phyloP scores from a whole-genome alignment of 2,888 invertebrate species.

The Thumatha senex region DNA sequence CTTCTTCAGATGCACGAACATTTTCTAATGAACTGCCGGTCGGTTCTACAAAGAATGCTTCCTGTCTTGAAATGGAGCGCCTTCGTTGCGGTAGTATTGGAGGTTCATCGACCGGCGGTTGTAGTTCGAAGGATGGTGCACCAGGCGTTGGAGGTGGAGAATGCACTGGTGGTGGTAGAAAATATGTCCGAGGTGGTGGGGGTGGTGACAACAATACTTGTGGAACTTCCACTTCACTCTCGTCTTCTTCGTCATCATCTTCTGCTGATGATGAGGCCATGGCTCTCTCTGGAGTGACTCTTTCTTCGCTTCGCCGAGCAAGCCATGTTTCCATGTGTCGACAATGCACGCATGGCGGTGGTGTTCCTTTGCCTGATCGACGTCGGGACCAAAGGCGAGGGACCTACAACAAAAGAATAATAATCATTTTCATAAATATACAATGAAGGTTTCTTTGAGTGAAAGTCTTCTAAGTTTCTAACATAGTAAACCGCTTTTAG shows the following conservation, averaged over 20 bases:
- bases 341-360: constrained; percentile 90
- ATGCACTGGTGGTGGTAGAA: constrained; percentile 55
- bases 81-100: constrained; percentile 81
- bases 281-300: constrained; percentile 64
- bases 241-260: constrained; percentile 76
- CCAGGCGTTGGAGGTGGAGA: constrained; percentile 82
- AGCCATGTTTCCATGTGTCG: constrained; percentile 90
- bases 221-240: constrained; percentile 73
- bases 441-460: background rate
- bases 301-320: constrained; percentile 76
- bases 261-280: constrained; percentile 72
- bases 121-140: constrained; percentile 83
- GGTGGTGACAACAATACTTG: constrained; percentile 86
- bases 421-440: background rate
- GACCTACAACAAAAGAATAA: constrained; percentile 64
- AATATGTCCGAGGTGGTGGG: constrained; percentile 66
- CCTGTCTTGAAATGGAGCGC: constrained; percentile 91
- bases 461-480: too few species aligned
- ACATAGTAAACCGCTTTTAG: too few species aligned
- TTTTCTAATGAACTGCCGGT: constrained; percentile 88
- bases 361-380: constrained; percentile 85
- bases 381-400: constrained; percentile 86
- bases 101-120: constrained; percentile 77
- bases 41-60: constrained; percentile 91
- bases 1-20: constrained; percentile 82